Conservation (phyloP, 2,797 vertebrate genomes). For the Sebastes jordani region DNA sequence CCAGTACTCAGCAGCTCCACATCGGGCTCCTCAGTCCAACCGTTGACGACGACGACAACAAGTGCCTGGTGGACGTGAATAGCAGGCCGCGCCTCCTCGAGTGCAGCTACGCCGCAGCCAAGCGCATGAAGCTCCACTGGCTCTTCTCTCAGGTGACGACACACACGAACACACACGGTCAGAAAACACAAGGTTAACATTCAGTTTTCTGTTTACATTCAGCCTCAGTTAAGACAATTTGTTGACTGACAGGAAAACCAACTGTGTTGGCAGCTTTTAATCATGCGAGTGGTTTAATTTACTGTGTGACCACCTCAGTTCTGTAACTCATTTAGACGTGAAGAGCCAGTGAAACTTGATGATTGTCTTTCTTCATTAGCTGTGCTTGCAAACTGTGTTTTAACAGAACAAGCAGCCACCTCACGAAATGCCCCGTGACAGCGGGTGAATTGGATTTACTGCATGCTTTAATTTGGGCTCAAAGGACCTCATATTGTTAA, state of each 20-base stretch:
- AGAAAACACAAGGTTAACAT: not conserved
- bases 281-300: constrained; percentile 22
- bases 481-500: constrained; percentile 15
- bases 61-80: constrained; percentile 98
- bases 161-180: not conserved
- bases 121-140: constrained; percentile 98
- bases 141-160: constrained; percentile 93
- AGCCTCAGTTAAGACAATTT: not conserved
- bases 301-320: constrained; percentile 18
- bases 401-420: constrained; percentile 18
- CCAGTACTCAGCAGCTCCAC: constrained; percentile 90
- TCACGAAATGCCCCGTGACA: constrained; percentile 31
- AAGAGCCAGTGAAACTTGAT: constrained; percentile 44
- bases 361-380: constrained; percentile 42
- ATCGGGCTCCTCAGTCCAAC: constrained; percentile 95
- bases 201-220: not conserved
- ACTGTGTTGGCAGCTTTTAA: constrained; percentile 11
- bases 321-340: constrained; percentile 25
- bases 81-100: constrained; percentile 93
- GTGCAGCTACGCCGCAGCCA: constrained; percentile 94
- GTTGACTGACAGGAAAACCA: not conserved
- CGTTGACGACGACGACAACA: constrained; percentile 95
- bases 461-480: constrained; percentile 32
- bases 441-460: constrained; percentile 32
- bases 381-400: constrained; percentile 14